These are phyloP conservation scores for Sylvietta virens DNA, from an alignment of 2,113 vertebrate species.

Conservation along the genomic window DNA sequence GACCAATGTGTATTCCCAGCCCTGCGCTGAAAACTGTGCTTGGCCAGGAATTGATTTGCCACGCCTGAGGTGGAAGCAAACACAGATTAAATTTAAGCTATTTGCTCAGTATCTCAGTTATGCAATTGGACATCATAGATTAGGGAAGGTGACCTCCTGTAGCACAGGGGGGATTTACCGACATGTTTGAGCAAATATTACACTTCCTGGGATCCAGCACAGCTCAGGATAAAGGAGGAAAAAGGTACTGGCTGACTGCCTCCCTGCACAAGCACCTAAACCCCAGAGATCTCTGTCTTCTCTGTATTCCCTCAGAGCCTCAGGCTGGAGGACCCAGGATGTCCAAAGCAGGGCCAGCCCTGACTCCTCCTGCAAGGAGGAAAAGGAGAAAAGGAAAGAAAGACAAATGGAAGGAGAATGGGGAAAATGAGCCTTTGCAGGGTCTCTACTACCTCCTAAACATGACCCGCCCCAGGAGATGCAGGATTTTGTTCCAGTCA, in stretches of 20 bases:
- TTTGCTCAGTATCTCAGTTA: conserved; percentile 59
- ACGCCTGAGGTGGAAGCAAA: conserved; percentile 25
- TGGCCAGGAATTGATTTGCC: conserved; percentile 44
- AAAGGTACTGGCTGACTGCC: background rate
- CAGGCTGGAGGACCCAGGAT: background rate
- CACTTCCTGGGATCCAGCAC: background rate
- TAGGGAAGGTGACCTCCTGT: conserved; percentile 56
- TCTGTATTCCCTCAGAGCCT: background rate
- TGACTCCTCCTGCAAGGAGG: background rate
- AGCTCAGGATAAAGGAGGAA: background rate
- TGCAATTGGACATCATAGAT: conserved; percentile 33
- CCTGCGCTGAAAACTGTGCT: background rate
- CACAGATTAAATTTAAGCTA: conserved; percentile 62
- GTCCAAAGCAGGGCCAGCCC: background rate
- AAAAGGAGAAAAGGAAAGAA: background rate
- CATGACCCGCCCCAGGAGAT: background rate
- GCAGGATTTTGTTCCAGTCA: background rate
- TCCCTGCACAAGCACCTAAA: background rate
- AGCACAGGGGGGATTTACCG: conserved; percentile 24
- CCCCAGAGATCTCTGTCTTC: background rate
- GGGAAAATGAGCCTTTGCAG: background rate
- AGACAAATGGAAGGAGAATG: background rate
- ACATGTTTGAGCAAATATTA: background rate
- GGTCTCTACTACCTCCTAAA: background rate
- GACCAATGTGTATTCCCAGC: background rate